Base-by-base conservation (phyloP, 1,140 invertebrate species). In the Bursaphelenchus mucronatus region DNA sequence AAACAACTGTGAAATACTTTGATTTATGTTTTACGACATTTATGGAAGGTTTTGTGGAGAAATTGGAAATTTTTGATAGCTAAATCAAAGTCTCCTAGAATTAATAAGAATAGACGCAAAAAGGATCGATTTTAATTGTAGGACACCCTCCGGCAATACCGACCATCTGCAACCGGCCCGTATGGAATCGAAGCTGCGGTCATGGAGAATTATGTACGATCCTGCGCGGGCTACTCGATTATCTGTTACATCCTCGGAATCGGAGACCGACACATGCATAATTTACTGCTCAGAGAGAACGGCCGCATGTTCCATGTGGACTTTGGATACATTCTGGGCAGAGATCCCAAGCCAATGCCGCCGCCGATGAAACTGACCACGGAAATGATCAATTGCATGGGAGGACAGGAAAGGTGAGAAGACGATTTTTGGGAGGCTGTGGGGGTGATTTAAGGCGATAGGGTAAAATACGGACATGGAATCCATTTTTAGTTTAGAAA, bases 371-470 rank as follows among this genome's bases (percentile, higher is more conserved):
- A 97, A 84, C 85, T 99, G 0, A 96, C 90, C 80, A 91, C 90
- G 81, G 95, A 98, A 86, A 98, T 99, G 94, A 91, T 98, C 1
- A 94, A 97, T 79, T 94, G 90, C 0, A 97, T 99, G 94, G 95
- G 95, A 6, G 94, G 94, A 0, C 86, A 90, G 0, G 88, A 88
- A 49, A 82, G 84, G 76, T 79, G 9, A 15, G 64, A 13, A 10
- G n/a, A 64, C 1, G 39, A 66, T 21, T n/a, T 19, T 13, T 2
- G 11, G 13, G 13, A 19, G 17, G 13, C 15, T 66, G n/a, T n/a
- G n/a, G n/a, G n/a, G n/a, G n/a, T n/a, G n/a, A n/a, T n/a, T n/a
- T n/a, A 30, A 30, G 30, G 30, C 2, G 5, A 30, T 30, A 30
- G 30, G 30, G 30, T 30, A 30, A 30, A 30, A 30, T 5, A 30